Base-by-base conservation (phyloP, 64 coral and sea anemone species). In the Dendrophyllia cribrosa region DNA sequence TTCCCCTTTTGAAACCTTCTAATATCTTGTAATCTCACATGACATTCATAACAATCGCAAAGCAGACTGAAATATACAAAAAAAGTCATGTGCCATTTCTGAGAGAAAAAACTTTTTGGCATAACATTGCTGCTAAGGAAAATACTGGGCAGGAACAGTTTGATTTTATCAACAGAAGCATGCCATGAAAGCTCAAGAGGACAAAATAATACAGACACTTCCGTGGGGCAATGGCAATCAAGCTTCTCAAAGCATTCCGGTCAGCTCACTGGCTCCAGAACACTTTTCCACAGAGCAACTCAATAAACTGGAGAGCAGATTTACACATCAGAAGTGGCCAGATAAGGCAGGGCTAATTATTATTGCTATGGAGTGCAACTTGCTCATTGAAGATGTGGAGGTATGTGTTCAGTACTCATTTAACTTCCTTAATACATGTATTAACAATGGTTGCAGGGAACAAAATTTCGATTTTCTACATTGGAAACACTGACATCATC, bases 311-410 rank as follows among this genome's bases (percentile, higher is more conserved):
- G 94, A 95, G 75, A 77, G 79, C 61, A 91, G 67, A 67, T 95
- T 95, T 76, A 79, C 74, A 43, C 70, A 91, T 48, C 88, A 90
- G 59, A 95, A 95, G 78, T 95, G 94, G 94, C 94, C 89, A 9
- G 94, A 95, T 88, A 86, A 82, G 65, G 60, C 76, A 16, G 86
- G 47, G 20, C 50, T 95, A 43, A 69, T 80, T 71, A 82, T 95
- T 45, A 91, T 95, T 66, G 94, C 88, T 19, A 78, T 95, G 79
- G 94, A 95, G 51, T 71, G 94, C 72, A 95, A 95, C 70, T 79
- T 95, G 82, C 56, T 88, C 0, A 62, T 64, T 74, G 61, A 59
- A 59, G 88, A 95, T 81, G 89, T 95, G 4, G 81, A 90, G 94
- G 94, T 91, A 78, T 20, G 83, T 92, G 72, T 70, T 74, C 43